Evolutionary conservation across 2,888 invertebrate species (phyloP).

Genomic region (Archips xylosteana): DNA sequence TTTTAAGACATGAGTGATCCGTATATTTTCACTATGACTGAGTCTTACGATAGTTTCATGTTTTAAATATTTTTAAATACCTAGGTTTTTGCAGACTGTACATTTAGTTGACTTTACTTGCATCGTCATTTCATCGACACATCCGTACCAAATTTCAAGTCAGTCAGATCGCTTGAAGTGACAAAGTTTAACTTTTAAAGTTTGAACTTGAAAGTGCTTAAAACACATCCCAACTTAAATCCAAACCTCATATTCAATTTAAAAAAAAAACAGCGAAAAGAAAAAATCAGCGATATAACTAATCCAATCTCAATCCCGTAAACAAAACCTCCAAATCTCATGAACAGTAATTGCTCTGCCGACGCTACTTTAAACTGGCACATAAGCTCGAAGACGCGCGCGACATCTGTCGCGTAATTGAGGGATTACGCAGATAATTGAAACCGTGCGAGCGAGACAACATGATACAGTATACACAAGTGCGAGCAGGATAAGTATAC

Average conservation of each 20-base stretch:
- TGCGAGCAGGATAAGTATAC: slow-evolving; percentile 64
- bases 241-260: not conserved
- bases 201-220: too few relatives aligned
- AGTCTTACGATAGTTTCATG: too few relatives aligned
- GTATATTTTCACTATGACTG: too few relatives aligned
- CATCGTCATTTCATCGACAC: too few relatives aligned
- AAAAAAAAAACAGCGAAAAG: not conserved
- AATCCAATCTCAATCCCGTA: not conserved
- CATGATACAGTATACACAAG: slow-evolving; percentile 52
- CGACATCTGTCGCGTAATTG: slow-evolving; percentile 88
- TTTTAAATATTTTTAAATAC: too few relatives aligned
- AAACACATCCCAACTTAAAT: too few relatives aligned
- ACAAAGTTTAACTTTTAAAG: too few relatives aligned
- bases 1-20: too few relatives aligned
- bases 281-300: not conserved
- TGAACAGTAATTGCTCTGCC: slow-evolving; percentile 78
- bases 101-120: too few relatives aligned
- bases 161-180: too few relatives aligned
- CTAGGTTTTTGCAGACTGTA: too few relatives aligned
- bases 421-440: slow-evolving; percentile 89
- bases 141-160: too few relatives aligned
- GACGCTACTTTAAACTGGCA: slow-evolving; percentile 83
- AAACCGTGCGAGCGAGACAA: slow-evolving; percentile 79
- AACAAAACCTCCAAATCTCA: slow-evolving; percentile 57
- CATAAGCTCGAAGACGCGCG: slow-evolving; percentile 83